Conservation (phyloP, 2,113 vertebrate genomes). For the Triplophysa dalaica region DNA sequence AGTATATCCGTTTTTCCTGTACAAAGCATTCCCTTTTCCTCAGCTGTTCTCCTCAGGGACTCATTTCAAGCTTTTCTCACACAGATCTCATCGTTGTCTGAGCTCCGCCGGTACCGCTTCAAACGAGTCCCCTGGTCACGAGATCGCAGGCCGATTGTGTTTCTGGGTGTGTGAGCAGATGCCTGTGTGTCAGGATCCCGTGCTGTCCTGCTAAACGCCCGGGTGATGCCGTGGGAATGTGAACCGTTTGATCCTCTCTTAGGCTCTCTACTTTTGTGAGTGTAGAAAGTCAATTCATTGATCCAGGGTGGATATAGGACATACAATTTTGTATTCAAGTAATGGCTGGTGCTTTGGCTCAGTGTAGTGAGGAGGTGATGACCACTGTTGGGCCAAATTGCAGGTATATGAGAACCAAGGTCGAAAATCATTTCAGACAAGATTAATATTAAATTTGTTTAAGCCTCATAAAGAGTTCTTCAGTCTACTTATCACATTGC, state of each 20-base stretch:
- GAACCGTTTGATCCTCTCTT: conserved; percentile 53
- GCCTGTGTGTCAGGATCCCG: conserved; percentile 35
- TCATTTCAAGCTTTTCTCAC: conserved; percentile 39
- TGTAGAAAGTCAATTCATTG: conserved; percentile 26
- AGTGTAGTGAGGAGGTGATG: too few species aligned
- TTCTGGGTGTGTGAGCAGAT: conserved; percentile 47
- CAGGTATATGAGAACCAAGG: too few species aligned
- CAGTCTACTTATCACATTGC: too few species aligned
- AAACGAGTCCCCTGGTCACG: conserved; percentile 42
- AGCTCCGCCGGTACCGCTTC: conserved; percentile 5
- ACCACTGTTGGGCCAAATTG: too few species aligned
- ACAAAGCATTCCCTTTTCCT: conserved; percentile 16
- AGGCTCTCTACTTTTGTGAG: conserved; percentile 33
- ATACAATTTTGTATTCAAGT: background rate
- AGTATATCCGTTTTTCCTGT: background rate
- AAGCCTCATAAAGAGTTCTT: too few species aligned
- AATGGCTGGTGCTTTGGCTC: too few species aligned
- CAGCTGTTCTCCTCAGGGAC: conserved; percentile 35
- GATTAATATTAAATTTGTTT: too few species aligned
- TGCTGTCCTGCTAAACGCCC: conserved; percentile 34
- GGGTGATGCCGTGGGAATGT: conserved; percentile 65
- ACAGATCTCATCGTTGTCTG: conserved; percentile 53
- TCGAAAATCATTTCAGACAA: too few species aligned
- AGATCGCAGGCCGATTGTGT: conserved; percentile 44
- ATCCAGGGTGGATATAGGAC: conserved; percentile 23